Conservation (phyloP, 2,888 invertebrate species). For the Itoplectis maculator region DNA sequence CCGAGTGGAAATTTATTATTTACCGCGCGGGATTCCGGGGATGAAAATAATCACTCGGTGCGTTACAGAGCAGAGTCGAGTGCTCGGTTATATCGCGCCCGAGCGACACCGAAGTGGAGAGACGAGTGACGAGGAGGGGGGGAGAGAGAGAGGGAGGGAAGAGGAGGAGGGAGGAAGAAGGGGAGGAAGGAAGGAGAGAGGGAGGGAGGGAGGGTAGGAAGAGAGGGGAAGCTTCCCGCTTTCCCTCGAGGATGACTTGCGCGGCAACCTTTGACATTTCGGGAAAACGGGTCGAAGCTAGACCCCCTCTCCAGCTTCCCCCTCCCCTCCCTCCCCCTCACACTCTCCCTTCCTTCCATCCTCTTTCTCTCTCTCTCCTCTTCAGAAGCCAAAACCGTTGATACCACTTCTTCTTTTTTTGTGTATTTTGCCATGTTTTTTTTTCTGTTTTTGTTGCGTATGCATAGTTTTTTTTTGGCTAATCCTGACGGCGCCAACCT, state of each 20-base stretch:
- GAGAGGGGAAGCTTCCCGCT: slow-evolving; percentile 53
- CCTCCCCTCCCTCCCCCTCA: too few species aligned
- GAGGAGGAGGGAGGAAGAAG: slow-evolving; percentile 10
- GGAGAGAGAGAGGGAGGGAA: slow-evolving; percentile 14
- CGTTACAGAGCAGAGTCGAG: background rate
- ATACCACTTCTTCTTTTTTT: slow-evolving; percentile 10
- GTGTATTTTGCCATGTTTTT: background rate
- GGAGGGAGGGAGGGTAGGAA: slow-evolving; percentile 25
- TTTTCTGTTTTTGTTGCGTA: background rate
- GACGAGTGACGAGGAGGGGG: background rate
- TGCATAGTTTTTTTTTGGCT: background rate
- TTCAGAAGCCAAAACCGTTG: slow-evolving; percentile 42
- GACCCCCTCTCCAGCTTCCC: slow-evolving; percentile 33
- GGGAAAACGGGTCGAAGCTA: slow-evolving; percentile 77
- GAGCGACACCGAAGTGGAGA: slow-evolving; percentile 5
- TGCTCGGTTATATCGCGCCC: background rate
- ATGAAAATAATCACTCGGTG: slow-evolving; percentile 23
- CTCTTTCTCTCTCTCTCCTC: too few species aligned
- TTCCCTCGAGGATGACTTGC: slow-evolving; percentile 74
- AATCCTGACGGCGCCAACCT: background rate
- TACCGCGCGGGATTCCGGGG: slow-evolving; percentile 6
- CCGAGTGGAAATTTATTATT: slow-evolving; percentile 12
- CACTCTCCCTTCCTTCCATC: too few species aligned
- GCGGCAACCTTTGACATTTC: slow-evolving; percentile 82
- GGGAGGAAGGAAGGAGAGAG: slow-evolving; percentile 5